Evolutionary conservation across 1,140 invertebrate genomes (phyloP).

Genomic region (Drosophila fuyamai): DNA sequence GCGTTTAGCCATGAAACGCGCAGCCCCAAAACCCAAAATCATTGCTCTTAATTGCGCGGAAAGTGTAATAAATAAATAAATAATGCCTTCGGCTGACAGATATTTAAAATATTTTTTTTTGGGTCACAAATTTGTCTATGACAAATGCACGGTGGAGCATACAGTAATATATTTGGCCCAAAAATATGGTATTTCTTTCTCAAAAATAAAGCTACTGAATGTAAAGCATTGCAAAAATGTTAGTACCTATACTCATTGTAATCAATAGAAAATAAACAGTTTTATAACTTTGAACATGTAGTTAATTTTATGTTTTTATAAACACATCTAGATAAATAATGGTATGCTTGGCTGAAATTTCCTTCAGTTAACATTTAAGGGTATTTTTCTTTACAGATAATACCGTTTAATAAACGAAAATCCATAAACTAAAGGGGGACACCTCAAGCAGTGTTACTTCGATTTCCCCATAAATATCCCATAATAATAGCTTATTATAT

Average conservation of each 20-base stretch:
- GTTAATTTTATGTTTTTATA: too few relatives aligned
- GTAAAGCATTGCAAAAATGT: too few relatives aligned
- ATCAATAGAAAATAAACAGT: too few relatives aligned
- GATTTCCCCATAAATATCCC: conserved; percentile 13
- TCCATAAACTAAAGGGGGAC: neutral
- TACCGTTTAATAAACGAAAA: neutral
- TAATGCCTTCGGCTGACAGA: conserved; percentile 25
- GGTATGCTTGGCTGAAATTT: conserved; percentile 1
- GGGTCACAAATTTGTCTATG: conserved; percentile 63
- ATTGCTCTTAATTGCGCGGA: conserved; percentile 67
- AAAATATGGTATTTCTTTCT: too few relatives aligned
- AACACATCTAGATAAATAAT: neutral
- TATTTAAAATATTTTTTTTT: conserved; percentile 42
- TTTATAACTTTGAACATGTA: too few relatives aligned
- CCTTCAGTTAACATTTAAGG: conserved; percentile 1
- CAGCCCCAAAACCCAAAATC: conserved; percentile 45
- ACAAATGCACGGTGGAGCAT: conserved; percentile 5
- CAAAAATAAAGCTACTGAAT: too few relatives aligned
- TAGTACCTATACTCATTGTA: too few relatives aligned
- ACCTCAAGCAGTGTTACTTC: neutral
- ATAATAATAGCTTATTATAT: conserved; percentile 30
- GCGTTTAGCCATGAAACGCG: conserved; percentile 58
- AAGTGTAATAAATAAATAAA: conserved; percentile 75
- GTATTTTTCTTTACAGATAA: neutral
- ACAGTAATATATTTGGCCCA: too few relatives aligned